Evolutionary conservation across 2,888 invertebrate species (phyloP).

Genomic region (Drosophila neutralis): DNA sequence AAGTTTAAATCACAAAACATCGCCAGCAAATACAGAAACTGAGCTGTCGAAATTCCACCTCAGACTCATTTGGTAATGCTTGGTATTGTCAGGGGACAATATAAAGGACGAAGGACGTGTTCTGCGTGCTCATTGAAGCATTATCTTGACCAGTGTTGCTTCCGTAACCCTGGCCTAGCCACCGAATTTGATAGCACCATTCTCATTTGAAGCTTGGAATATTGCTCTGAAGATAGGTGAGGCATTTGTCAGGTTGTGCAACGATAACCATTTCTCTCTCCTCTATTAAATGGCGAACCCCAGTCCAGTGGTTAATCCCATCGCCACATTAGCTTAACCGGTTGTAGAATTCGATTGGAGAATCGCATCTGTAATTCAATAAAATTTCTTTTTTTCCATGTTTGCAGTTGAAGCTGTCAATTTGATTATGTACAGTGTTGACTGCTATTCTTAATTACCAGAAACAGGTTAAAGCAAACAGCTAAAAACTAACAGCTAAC

Average conservation of each 20-base stretch:
- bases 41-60: slow-evolving; percentile 8
- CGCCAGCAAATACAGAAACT: slow-evolving; percentile 2
- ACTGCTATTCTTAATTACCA: background rate
- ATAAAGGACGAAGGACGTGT: slow-evolving; percentile 23
- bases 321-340: slow-evolving; percentile 41
- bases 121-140: slow-evolving; percentile 66
- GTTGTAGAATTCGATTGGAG: slow-evolving; percentile 57
- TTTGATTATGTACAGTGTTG: slow-evolving; percentile 3
- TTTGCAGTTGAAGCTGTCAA: slow-evolving; percentile 1
- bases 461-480: background rate
- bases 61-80: background rate
- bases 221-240: background rate
- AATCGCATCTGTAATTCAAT: slow-evolving; percentile 40
- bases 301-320: slow-evolving; percentile 3
- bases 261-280: background rate
- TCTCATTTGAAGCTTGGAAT: background rate
- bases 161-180: slow-evolving; percentile 21
- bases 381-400: slow-evolving; percentile 14
- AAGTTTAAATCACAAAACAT: slow-evolving; percentile 62
- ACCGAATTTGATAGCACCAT: background rate
- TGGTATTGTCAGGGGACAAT: slow-evolving; percentile 1
- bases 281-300: slow-evolving; percentile 51
- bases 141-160: slow-evolving; percentile 71
- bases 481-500: background rate
- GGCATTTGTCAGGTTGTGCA: background rate